Conservation (phyloP, 92 coral and sea anemone species). For the Parazoanthus atlanticus region DNA sequence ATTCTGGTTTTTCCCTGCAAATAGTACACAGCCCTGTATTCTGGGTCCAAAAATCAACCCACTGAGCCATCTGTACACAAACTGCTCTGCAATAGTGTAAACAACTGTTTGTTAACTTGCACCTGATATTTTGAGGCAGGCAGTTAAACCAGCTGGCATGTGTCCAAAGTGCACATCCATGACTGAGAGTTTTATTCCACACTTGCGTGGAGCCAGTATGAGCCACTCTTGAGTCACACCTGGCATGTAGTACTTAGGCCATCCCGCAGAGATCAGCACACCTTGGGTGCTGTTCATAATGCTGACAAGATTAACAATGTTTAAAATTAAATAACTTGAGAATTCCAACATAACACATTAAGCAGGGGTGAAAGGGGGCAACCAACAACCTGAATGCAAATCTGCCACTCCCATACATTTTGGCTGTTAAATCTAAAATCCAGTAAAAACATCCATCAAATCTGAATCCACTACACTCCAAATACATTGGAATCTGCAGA, state of each 20-base stretch:
- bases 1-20: too few species aligned
- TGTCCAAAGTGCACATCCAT: conserved; percentile 39
- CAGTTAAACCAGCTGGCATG: not conserved
- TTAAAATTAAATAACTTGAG: not conserved
- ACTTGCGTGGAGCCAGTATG: conserved; percentile 3
- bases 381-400: too few species aligned
- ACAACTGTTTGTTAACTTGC: too few species aligned
- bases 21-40: too few species aligned
- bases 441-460: too few species aligned
- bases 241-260: not conserved
- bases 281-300: not conserved
- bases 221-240: conserved; percentile 3
- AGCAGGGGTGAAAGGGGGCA: not conserved
- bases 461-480: too few species aligned
- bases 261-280: not conserved
- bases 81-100: too few species aligned
- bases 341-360: not conserved
- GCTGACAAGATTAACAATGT: not conserved
- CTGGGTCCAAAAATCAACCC: too few species aligned
- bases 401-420: too few species aligned
- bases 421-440: too few species aligned
- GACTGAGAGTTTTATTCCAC: conserved; percentile 26
- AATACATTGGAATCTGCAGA: too few species aligned
- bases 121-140: not conserved
- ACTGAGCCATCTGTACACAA: too few species aligned